phyloP scores from a whole-genome alignment of 2,888 invertebrate genomes.

The Augiades crinisus region DNA sequence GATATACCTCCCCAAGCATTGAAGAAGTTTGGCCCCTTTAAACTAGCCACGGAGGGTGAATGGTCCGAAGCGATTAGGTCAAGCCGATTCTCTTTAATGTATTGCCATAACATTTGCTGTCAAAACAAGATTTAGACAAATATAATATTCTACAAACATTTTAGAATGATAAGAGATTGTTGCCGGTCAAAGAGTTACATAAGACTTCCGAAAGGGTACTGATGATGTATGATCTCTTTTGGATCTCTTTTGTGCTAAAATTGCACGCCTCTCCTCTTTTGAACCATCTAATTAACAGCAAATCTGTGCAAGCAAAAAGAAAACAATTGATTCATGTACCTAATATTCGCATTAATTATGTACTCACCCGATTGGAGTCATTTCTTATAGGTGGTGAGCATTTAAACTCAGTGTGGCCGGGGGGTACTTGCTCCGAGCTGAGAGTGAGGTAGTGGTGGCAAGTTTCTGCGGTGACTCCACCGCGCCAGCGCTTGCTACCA shows the following conservation, averaged over 20 bases:
- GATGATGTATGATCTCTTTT: too few relatives aligned
- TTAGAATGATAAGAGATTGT: too few relatives aligned
- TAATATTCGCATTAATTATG: too few relatives aligned
- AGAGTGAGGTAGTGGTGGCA: constrained; percentile 87
- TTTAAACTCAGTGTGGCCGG: constrained; percentile 85
- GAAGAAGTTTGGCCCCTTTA: constrained; percentile 84
- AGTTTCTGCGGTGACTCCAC: constrained; percentile 85
- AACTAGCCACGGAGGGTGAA: constrained; percentile 84
- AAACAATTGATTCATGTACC: too few relatives aligned
- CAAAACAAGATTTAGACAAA: constrained; percentile 25
- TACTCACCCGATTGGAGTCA: constrained; percentile 77
- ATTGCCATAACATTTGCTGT: constrained; percentile 84
- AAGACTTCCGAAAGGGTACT: too few relatives aligned
- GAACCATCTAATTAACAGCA: too few relatives aligned
- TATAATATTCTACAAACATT: neutral
- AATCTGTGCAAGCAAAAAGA: too few relatives aligned
- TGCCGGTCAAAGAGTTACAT: too few relatives aligned
- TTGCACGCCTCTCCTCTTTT: too few relatives aligned
- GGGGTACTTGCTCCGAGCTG: constrained; percentile 83
- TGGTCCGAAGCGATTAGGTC: constrained; percentile 86
- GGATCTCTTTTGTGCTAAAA: too few relatives aligned
- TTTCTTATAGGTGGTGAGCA: constrained; percentile 87
- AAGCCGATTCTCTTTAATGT: constrained; percentile 76
- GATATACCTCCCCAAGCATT: constrained; percentile 88
- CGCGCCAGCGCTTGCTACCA: constrained; percentile 79